Base-by-base conservation (phyloP, 2,797 vertebrate genomes). In the Cynopterus sphinx region DNA sequence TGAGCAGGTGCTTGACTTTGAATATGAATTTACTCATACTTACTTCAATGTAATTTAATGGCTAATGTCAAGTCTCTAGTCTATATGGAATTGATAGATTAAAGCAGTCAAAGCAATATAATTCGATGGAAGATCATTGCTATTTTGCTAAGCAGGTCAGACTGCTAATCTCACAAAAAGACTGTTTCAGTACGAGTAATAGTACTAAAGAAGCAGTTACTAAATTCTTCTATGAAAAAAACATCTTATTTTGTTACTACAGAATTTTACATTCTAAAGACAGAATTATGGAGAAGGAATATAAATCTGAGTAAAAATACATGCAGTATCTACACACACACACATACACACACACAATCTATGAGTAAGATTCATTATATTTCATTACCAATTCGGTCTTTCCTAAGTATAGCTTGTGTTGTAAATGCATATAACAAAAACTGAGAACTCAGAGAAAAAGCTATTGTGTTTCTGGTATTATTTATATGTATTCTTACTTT, bases 201-300 rank as follows among this genome's bases (percentile, higher is more conserved):
- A 67, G 31, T 15, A 5, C 9, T 77, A 67, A 94, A 65, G n/a
- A 92, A 74, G 19, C 2, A 43, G 2, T 55, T 74, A 53, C 10
- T 84, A 55, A 91, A 73, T 73, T 87, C 15, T 90, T 92, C 75
- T 43, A 31, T 79, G 22, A 59, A 67, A 79, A 79, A 95, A 36
- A 63, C 43, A 53, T n/a, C 5, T 67, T 43, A 33, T 46, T 84
- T 82, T 22, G 28, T 68, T 55, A 49, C 3, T 61, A 39, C 26
- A 81, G 21, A 67, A 21, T 63, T 81, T 81, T 33, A 73, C 21
- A 84, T 91, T 70, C 39, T 90, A 73, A 86, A 87, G 73, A 59
- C 19, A 83, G 21, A 75, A n/a, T 93, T 61, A 61, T 83, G 26
- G 55, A 75, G 31, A 61, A 33, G 4, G 10, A 0, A 41, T 57